Conservation (phyloP, 1,140 invertebrate genomes). For the Doryteuthis pealeii region DNA sequence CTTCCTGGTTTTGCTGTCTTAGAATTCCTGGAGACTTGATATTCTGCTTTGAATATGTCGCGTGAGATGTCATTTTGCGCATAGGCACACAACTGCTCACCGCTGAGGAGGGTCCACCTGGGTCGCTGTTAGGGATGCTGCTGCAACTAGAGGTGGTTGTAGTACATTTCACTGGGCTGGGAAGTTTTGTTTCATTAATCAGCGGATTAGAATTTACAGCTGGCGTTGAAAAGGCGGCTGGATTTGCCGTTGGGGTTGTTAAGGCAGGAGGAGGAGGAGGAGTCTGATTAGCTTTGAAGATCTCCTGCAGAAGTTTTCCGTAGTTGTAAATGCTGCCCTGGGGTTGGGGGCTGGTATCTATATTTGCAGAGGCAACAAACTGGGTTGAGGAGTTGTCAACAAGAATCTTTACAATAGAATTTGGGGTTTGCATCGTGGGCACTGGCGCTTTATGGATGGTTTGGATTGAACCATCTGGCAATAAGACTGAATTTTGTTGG, state of each 20-base stretch:
- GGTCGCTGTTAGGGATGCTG: too few species aligned
- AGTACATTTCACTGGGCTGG: too few species aligned
- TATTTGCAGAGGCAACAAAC: not conserved
- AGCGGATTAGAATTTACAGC: too few species aligned
- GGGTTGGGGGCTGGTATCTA: not conserved
- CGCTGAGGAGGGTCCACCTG: too few species aligned
- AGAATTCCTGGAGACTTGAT: too few species aligned
- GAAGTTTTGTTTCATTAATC: too few species aligned
- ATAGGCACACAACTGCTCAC: too few species aligned
- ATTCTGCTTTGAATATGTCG: too few species aligned
- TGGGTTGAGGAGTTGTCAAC: not conserved
- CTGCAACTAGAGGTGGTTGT: too few species aligned
- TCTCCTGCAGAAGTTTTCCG: not conserved
- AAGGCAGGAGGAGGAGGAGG: not conserved
- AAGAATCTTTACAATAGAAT: conserved; percentile 2
- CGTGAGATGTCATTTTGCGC: too few species aligned
- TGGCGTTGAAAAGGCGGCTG: too few species aligned
- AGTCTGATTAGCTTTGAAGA: not conserved
- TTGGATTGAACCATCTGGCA: not conserved
- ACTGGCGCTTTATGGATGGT: not conserved
- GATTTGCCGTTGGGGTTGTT: too few species aligned
- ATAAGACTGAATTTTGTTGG: not conserved
- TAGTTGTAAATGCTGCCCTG: not conserved
- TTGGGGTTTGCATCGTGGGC: not conserved
- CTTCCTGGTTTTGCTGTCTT: not conserved